Base-by-base conservation (phyloP, 1,140 invertebrate genomes). In the Nasonia longicornis region DNA sequence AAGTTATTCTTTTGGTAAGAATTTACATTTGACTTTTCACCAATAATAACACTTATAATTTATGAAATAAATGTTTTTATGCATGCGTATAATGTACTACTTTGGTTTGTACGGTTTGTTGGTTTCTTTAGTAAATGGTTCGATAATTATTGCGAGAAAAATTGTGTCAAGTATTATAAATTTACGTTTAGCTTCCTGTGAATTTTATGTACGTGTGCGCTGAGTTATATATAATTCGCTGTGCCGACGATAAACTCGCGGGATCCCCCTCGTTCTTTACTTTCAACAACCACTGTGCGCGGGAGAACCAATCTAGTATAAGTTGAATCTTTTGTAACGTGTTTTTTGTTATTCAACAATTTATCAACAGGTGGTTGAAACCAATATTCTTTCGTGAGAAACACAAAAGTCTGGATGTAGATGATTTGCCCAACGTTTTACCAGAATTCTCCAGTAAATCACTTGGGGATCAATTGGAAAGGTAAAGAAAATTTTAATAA, bases 1-100 rank as follows among this genome's bases (percentile, higher is more conserved):
- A n/a, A 66, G 11, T 29, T 66, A 29, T 66, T n/a, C 20, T 66
- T 66, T 66, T 66, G 64, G 64, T 66, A 66, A 66, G 64, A 4
- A 42, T 48, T 48, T 16, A 48, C 14, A 16, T 48, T 14, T 14
- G 2, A 3, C 4, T 14, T 48, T 48, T 48, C 10, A 48, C 3
- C 31, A 0, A 35, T 14, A 48, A 48, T 48, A 10, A 26, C 1
- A 26, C 26, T 26, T 26, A 26, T 26, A 26, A 26, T 42, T 42
- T 16, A 14, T 48, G 42, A 45, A 11, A 45, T 45, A 10, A 45
- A 16, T 72, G 14, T 35, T 35, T 35, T 16, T 72, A 42, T 72
- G 16, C 20, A 72, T 72, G 14, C 3, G 20, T 42, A 72, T 72
- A 38, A 72, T 38, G n/a, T 42, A 72, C 16, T 67, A 42, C 2